These are phyloP conservation scores for Lysiphlebus fabarum DNA, from an alignment of 1,140 invertebrate species.

Conservation along the genomic window DNA sequence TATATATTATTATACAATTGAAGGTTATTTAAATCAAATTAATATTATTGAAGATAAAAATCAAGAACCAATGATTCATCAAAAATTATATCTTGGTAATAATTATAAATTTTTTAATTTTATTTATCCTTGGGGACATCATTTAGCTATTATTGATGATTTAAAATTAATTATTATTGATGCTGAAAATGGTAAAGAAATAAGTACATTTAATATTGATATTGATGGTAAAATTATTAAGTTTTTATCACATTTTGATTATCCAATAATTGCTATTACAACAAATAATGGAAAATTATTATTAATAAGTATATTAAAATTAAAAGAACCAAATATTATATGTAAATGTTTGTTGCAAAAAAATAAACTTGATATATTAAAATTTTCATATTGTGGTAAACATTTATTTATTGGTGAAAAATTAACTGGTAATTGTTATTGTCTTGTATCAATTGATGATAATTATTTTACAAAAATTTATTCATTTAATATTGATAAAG, in stretches of 20 bases:
- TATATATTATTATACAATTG: slow-evolving; percentile 40
- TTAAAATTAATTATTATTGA: slow-evolving; percentile 34
- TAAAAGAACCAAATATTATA: slow-evolving; percentile 31
- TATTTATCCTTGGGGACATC: slow-evolving; percentile 44
- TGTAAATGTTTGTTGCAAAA: slow-evolving; percentile 32
- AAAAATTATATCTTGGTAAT: slow-evolving; percentile 25
- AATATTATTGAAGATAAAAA: slow-evolving; percentile 14
- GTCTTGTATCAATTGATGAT: slow-evolving; percentile 30
- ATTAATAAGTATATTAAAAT: slow-evolving; percentile 31
- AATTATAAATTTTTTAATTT: slow-evolving; percentile 36
- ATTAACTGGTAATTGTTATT: slow-evolving; percentile 36
- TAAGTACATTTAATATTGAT: slow-evolving; percentile 28
- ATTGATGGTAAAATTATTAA: slow-evolving; percentile 29
- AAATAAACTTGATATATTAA: slow-evolving; percentile 38
- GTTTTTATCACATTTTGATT: slow-evolving; percentile 37
- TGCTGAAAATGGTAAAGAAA: slow-evolving; percentile 26
- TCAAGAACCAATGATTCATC: slow-evolving; percentile 1
- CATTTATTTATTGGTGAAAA: slow-evolving; percentile 33
- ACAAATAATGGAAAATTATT: slow-evolving; percentile 38
- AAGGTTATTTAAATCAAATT: slow-evolving; percentile 42
- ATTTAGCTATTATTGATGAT: slow-evolving; percentile 32
- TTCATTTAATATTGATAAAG: slow-evolving; percentile 18
- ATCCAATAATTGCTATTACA: slow-evolving; percentile 36
- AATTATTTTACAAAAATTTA: slow-evolving; percentile 28
- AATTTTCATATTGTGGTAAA: slow-evolving; percentile 43